These are phyloP conservation scores for Todus mexicanus DNA, from an alignment of 2,797 vertebrate genomes.

Conservation along the genomic window DNA sequence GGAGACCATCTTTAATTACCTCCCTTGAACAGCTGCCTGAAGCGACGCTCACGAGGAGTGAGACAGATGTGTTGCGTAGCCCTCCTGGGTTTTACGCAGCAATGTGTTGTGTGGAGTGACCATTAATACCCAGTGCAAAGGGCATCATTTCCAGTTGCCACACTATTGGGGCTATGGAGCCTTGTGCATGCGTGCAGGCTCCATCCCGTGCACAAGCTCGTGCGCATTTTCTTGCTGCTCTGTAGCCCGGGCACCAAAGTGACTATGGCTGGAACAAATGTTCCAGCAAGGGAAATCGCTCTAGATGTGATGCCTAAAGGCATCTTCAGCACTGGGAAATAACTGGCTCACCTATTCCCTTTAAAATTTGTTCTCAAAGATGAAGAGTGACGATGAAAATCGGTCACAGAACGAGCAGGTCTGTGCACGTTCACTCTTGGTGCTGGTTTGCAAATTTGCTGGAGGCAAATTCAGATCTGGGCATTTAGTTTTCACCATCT, in stretches of 20 bases:
- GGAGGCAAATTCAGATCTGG: not conserved
- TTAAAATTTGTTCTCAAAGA: not conserved
- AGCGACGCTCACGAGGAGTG: not conserved
- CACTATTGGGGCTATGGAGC: not conserved
- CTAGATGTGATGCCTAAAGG: not conserved
- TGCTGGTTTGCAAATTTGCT: not conserved
- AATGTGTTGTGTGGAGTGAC: not conserved
- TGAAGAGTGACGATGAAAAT: not conserved
- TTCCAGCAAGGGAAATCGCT: not conserved
- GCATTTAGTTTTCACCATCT: not conserved
- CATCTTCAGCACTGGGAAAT: not conserved
- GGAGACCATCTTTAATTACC: constrained; percentile 30
- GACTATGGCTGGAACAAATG: not conserved
- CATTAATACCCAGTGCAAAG: not conserved
- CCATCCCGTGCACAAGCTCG: not conserved
- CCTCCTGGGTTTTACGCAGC: not conserved
- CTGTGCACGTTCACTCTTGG: not conserved
- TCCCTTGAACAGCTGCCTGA: not conserved
- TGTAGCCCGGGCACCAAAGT: not conserved
- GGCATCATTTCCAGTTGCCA: not conserved
- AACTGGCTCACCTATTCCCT: not conserved
- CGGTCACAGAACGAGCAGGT: not conserved
- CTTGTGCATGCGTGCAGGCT: not conserved
- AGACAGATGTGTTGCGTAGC: not conserved
- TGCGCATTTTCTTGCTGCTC: not conserved